Base-by-base conservation (phyloP, 2,888 invertebrate genomes). In the Lepeophtheirus nordmannii region DNA sequence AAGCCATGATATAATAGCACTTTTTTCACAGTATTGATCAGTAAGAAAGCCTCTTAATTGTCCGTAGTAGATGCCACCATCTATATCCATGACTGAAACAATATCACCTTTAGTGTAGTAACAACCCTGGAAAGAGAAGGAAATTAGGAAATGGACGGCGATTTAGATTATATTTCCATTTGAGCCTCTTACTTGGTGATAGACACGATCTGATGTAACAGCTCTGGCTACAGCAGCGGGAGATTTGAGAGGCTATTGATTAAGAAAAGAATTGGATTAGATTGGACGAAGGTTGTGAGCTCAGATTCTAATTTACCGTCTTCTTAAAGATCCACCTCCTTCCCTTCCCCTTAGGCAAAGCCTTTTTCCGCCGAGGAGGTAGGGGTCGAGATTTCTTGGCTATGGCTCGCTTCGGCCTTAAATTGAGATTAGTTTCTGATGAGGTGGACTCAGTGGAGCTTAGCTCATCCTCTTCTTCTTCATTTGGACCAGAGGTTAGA, bases 21-120 rank as follows among this genome's bases (percentile, higher is more conserved):
- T 91, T 76, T 92, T 92, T 74, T 91, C 88, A 71, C 90, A 89
- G 75, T 89, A 93, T 74, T 90, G 89, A 75, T 94, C 93, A 0
- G 89, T 87, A 68, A 93, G 78, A 65, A 94, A 82, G 2, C 91
- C 92, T 65, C 88, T 38, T 10, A 66, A 46, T 78, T 93, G 92
- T 9, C 90, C 92, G 73, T 90, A 94, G 77, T 85, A 94, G 37
- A 83, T 81, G 69, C 83, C 84, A 9, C 75, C 75, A 64, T 86
- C 84, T 5, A 85, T 84, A 73, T 90, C 90, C 67, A 83, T 79
- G 75, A 92, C 79, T 0, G 89, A 89, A 0, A 93, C 90, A 70
- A 94, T 86, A 74, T 94, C 93, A 0, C 93, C 93, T 39, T 17
- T 60, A 9, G 60, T 66, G 37, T 38, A 66, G 30, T 41, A 66